Base-by-base conservation (phyloP, 1,140 invertebrate species). In the Pseudomyrmex concolor region DNA sequence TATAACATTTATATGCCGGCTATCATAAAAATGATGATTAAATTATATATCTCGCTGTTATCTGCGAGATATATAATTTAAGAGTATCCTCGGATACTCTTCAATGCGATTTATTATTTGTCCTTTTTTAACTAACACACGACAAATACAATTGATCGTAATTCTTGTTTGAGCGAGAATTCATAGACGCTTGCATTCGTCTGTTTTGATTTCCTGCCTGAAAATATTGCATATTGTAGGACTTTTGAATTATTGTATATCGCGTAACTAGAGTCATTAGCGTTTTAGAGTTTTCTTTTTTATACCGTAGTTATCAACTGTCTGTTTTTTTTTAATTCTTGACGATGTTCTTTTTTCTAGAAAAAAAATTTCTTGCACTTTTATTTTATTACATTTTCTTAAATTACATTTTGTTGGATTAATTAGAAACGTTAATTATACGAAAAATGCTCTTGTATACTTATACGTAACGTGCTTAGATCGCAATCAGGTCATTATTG, bases 401-500 rank as follows among this genome's bases (percentile, higher is more conserved):
- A 51, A 60, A 50, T 17, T 25, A 59, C 12, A 62, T 45, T 73
- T 54, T 25, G 12, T 51, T 43, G 1, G 12, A 9, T 10, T 55
- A 45, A 68, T 71, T 80, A 2, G 22, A 0, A 34, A 45, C n/a
- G 22, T 81, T 62, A 73, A 81, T 62, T 22, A 5, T 34, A 62
- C 34, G 15, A 25, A 25, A 25, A 4, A 9, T n/a, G 45, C 17
- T 50, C 10, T 50, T 1, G 25, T 34, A 5, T 62, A 73, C 73
- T 62, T 22, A 34, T 34, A 62, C 34, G 19, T 7, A 7, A 34
- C 3, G 13, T n/a, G 22, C 7, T 8, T 12, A 45, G 12, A 50
- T 59, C 17, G n/a, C 34, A 72, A 78, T 67, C 25, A 25, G n/a
- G 7, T 73, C 59, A 72, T 81, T 81, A 51, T 51, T 22, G 9